Evolutionary conservation across 1,140 invertebrate genomes (phyloP), one percentile per base, ranked within the genome.

Genomic region (Drusus annulatus): DNA sequence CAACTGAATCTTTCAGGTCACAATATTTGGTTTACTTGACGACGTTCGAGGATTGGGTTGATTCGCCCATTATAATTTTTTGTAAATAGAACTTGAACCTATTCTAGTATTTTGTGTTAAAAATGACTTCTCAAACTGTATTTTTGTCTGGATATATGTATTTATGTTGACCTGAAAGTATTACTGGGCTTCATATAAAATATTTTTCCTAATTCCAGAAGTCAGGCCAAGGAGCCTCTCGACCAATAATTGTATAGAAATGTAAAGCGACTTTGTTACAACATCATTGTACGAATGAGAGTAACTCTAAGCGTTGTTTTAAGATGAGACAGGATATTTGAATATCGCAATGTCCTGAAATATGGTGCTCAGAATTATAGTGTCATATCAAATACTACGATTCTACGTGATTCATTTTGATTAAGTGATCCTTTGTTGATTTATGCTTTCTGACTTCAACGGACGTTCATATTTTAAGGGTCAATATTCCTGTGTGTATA

Each of bases 291-390:
- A 62, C 31, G 63, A 69, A 75, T 68, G 51, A 75, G 17, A 78
- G n/a, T 77, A 79, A 76, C 51, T 52, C 78, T 80, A 83, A 78
- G 45, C 21, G 17, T 52, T 78, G 58, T 80, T 56, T 60, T 63
- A 52, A 74, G 50, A 60, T 63, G 54, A 52, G 76, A 68, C 21
- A 75, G 58, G 68, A 83, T 73, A 74, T 79, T 52, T 52, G 60
- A 52, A 54, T 60, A 82, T 58, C 56, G 78, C 56, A 63, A 77
- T 78, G 81, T 83, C 79, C 79, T 65, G 74, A 58, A 78, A 78
- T 71, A 80, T 80, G 81, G 81, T 83, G 81, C 81, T 83, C 78
- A 77, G 81, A 78, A 80, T 82, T 54, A 83, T 83, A 83, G 81
- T 80, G 79, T 83, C 81, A 83, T 83, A 83, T 83, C 81, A 83